phyloP scores from a whole-genome alignment of 2,113 vertebrate species.

The Tauraco erythrolophus region DNA sequence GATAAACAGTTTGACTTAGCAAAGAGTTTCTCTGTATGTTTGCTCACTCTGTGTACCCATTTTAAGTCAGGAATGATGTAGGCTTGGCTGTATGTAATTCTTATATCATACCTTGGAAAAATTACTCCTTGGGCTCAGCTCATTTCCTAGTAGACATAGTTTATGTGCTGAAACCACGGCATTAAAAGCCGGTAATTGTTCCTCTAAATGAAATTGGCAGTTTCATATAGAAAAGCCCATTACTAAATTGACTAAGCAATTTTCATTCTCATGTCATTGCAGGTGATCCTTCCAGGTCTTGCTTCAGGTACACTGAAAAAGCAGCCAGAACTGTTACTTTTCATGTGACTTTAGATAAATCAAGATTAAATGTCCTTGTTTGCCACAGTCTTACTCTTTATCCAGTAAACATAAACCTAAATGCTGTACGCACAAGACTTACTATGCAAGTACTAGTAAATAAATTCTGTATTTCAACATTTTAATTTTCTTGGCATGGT shows the following conservation, averaged over 20 bases:
- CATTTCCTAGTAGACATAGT: not conserved
- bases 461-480: not conserved
- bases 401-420: not conserved
- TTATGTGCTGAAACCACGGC: not conserved
- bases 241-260: not conserved
- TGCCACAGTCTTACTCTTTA: not conserved
- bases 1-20: not conserved
- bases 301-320: not conserved
- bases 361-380: not conserved
- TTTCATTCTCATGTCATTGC: not conserved
- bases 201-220: not conserved
- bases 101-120: not conserved
- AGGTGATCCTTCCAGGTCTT: not conserved
- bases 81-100: not conserved
- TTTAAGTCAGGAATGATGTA: not conserved
- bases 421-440: not conserved
- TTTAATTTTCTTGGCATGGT: not conserved
- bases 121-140: not conserved
- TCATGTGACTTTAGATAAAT: not conserved
- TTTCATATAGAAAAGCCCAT: not conserved
- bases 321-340: not conserved
- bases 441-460: not conserved
- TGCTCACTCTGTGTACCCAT: not conserved
- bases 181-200: not conserved
- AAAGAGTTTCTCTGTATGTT: not conserved